These are phyloP conservation scores for Amphipyra berbera DNA, from an alignment of 2,888 invertebrate genomes.

Conservation along the genomic window DNA sequence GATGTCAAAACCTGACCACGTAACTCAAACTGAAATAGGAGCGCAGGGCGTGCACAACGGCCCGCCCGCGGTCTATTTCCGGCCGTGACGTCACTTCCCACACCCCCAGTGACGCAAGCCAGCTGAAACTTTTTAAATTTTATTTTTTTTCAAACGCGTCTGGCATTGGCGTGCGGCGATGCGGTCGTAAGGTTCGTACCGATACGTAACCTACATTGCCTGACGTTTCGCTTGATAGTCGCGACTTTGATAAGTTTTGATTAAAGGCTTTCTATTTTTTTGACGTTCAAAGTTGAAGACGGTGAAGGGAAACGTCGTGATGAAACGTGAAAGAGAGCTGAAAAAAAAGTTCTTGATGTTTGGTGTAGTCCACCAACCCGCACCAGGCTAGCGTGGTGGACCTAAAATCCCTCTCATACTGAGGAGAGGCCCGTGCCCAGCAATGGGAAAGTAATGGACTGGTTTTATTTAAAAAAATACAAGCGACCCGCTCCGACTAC, in stretches of 20 bases:
- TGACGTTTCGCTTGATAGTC: conserved; percentile 45
- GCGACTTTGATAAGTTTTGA: conserved; percentile 38
- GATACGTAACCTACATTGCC: conserved; percentile 61
- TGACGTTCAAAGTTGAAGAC: background rate
- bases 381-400: no score
- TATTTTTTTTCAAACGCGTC: conserved; percentile 60
- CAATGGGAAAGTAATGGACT: no score
- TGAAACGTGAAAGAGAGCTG: no score
- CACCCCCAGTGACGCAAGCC: conserved; percentile 74
- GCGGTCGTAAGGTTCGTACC: conserved; percentile 56
- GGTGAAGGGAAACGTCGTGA: no score
- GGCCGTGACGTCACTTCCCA: conserved; percentile 73
- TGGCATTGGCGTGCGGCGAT: conserved; percentile 63
- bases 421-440: no score
- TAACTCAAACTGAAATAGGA: conserved; percentile 51
- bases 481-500: no score
- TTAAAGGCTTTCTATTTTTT: conserved; percentile 26
- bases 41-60: conserved; percentile 49
- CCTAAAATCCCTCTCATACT: no score
- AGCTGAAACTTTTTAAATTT: conserved; percentile 65
- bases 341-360: no score
- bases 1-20: conserved; percentile 52
- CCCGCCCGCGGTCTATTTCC: conserved; percentile 72
- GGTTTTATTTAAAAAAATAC: no score
- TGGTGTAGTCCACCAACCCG: no score